Percentiles rank a stretch among this genome's conserved stretches.
Evolutionary conservation across 2,797 vertebrate species (phyloP).

Genomic region (Nasua narica): DNA sequence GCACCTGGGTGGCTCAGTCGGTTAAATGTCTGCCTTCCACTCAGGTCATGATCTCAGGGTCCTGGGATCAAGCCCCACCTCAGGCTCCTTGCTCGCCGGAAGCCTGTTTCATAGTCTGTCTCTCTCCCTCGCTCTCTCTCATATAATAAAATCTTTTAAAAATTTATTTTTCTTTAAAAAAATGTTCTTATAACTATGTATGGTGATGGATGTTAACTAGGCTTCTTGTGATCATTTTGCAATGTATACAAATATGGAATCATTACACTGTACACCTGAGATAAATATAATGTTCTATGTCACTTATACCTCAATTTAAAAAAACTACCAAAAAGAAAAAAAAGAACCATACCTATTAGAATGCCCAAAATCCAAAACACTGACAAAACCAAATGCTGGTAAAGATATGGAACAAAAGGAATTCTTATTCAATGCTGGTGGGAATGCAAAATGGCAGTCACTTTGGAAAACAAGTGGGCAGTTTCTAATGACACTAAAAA

Average conservation of each 20-base stretch:
- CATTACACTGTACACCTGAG: background rate
- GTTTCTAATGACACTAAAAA: background rate
- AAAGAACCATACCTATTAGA: background rate
- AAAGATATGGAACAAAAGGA: background rate
- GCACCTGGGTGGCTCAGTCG: background rate
- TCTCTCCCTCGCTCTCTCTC: background rate
- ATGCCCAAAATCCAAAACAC: background rate
- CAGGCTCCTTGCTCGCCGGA: background rate
- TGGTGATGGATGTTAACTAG: background rate
- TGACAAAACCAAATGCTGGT: background rate
- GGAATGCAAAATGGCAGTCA: no score
- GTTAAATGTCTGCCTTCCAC: background rate
- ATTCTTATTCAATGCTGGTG: background rate
- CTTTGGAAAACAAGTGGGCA: background rate
- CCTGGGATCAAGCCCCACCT: background rate
- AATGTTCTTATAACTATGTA: background rate
- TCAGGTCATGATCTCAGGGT: background rate
- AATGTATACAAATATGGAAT: background rate
- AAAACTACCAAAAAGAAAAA: no score
- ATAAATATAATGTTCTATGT: background rate
- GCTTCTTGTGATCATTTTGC: background rate
- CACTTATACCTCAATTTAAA: background rate
- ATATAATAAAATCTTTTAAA: no score
- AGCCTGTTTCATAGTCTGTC: background rate
- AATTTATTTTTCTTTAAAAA: background rate